Conservation (phyloP, 2,113 vertebrate species). For the Octodon degus region DNA sequence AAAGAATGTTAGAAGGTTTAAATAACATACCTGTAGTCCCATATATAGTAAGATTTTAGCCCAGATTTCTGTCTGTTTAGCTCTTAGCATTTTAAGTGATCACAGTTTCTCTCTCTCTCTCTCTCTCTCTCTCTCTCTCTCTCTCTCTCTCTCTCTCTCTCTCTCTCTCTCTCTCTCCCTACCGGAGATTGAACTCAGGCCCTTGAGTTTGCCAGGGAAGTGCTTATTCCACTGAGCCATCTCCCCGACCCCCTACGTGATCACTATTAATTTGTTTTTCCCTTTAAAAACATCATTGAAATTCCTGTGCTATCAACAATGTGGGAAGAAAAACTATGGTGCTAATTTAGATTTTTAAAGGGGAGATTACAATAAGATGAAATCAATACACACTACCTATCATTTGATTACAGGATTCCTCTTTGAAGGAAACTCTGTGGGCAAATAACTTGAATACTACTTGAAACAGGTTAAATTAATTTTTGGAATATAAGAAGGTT, state of each 20-base stretch:
- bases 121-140: too few relatives aligned
- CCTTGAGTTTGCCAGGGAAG: too few relatives aligned
- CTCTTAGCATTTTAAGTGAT: neutral
- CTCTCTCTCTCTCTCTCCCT: too few relatives aligned
- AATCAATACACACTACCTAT: neutral
- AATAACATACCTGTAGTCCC: neutral
- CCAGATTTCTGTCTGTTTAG: neutral
- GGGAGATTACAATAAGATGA: neutral
- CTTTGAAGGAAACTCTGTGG: neutral
- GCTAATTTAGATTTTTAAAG: constrained; percentile 13
- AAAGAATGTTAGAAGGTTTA: constrained; percentile 19
- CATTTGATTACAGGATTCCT: neutral
- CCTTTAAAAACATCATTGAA: neutral
- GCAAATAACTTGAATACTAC: constrained; percentile 19
- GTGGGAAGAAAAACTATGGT: neutral
- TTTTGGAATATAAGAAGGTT: neutral
- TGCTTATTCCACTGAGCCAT: too few relatives aligned
- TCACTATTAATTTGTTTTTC: constrained; percentile 27
- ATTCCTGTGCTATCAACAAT: neutral
- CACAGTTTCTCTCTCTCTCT: too few relatives aligned
- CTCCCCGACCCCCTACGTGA: too few relatives aligned
- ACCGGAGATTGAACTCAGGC: too few relatives aligned
- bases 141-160: too few relatives aligned
- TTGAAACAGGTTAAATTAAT: neutral
- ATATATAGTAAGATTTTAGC: constrained; percentile 9